Conservation (phyloP, 1,140 invertebrate species). For the Lutraria rhynchaena region DNA sequence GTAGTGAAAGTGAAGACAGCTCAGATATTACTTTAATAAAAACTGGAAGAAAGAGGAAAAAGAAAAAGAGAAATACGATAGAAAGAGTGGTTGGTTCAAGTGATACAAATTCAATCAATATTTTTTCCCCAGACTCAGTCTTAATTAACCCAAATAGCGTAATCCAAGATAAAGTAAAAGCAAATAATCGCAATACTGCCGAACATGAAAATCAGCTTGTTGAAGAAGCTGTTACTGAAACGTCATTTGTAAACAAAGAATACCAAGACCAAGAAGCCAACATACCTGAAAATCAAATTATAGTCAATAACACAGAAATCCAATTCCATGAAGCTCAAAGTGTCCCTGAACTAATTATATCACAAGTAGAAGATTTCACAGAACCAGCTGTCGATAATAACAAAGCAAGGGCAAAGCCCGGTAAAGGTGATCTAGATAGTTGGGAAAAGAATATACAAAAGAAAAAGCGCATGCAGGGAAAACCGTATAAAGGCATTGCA, state of each 20-base stretch:
- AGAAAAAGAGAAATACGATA: too few relatives aligned
- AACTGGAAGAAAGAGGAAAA: too few relatives aligned
- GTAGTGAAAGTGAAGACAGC: conserved; percentile 4
- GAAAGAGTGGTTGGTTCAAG: not conserved
- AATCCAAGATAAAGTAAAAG: conserved; percentile 10
- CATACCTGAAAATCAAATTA: conserved; percentile 9
- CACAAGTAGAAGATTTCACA: not conserved
- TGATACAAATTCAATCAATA: conserved; percentile 11
- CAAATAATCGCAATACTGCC: conserved; percentile 9
- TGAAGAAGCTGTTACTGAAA: conserved; percentile 4
- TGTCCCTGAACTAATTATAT: conserved; percentile 14
- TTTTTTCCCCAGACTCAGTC: conserved; percentile 3
- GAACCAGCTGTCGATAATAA: conserved; percentile 1
- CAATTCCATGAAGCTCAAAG: conserved; percentile 14
- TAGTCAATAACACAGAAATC: not conserved
- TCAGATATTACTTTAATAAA: not conserved
- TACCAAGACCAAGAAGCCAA: not conserved
- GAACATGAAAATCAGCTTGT: conserved; percentile 9
- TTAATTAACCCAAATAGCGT: not conserved
- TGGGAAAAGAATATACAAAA: conserved; percentile 10
- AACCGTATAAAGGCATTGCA: too few relatives aligned
- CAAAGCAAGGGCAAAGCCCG: conserved; percentile 24
- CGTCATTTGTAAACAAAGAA: conserved; percentile 7
- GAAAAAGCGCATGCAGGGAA: conserved; percentile 8
- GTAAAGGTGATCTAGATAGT: conserved; percentile 1